Conservation (phyloP, 1,140 invertebrate genomes). For the Delia radicum region DNA sequence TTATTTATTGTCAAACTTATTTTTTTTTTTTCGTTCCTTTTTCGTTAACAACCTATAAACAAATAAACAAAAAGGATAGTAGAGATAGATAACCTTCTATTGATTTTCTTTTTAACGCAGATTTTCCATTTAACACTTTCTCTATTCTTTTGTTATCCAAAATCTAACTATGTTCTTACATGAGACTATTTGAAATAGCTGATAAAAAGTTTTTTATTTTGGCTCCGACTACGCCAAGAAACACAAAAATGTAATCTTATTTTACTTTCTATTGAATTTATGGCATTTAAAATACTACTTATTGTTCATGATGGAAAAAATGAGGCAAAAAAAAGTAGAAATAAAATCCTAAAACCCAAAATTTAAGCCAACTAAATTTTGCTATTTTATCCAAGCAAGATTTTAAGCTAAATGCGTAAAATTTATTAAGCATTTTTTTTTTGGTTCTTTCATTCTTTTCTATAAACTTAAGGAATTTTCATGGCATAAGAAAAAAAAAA, state of each 20-base stretch:
- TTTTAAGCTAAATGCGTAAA: constrained; percentile 19
- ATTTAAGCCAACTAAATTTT: constrained; percentile 2
- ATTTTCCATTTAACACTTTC: constrained; percentile 2
- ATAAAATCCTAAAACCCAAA: background rate
- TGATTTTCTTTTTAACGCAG: background rate
- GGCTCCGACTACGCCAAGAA: background rate
- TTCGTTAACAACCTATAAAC: too few species aligned
- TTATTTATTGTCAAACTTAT: background rate
- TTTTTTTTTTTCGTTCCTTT: background rate
- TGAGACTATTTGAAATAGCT: background rate
- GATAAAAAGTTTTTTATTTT: background rate
- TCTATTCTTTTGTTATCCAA: background rate
- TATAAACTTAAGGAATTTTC: background rate
- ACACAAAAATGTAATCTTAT: background rate
- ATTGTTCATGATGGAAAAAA: background rate
- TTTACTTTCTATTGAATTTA: background rate
- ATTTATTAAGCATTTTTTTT: background rate
- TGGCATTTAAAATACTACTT: background rate
- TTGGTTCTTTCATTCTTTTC: background rate
- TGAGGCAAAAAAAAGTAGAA: background rate
- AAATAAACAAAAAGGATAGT: background rate
- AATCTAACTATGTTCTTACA: background rate
- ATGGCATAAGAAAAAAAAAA: background rate
- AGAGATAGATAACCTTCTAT: background rate
- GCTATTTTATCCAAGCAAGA: constrained; percentile 6